Percentiles rank a stretch among this genome's conserved stretches.
Evolutionary conservation across 2,888 invertebrate genomes (phyloP).

Genomic region (Oscheius sp.): DNA sequence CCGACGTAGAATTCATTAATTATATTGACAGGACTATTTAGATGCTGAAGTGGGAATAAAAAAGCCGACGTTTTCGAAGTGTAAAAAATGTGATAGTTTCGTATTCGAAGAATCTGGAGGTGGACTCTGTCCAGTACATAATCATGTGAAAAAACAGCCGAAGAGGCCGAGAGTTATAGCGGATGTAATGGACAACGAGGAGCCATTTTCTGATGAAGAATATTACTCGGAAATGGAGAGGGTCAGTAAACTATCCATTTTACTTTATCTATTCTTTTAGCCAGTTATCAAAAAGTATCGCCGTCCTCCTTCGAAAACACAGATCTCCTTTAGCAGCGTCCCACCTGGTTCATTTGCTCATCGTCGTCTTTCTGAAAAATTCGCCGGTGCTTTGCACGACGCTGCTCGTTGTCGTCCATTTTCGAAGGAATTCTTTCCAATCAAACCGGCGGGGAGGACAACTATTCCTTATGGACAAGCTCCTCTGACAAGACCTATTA

Average conservation of each 20-base stretch:
- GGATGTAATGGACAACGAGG: not conserved
- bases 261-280: too few species aligned
- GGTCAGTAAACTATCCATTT: too few species aligned
- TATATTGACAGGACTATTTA: not conserved
- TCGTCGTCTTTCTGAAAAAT: not conserved
- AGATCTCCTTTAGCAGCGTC: slow-evolving; percentile 2
- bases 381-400: not conserved
- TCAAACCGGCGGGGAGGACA: not conserved
- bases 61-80: not conserved
- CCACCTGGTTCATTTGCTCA: not conserved
- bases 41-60: not conserved
- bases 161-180: not conserved
- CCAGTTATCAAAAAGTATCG: not conserved
- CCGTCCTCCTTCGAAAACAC: not conserved
- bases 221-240: not conserved
- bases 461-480: not conserved
- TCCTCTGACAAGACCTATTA: not conserved
- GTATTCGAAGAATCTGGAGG: not conserved
- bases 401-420: slow-evolving; percentile 15
- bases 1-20: too few species aligned
- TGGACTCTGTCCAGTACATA: not conserved
- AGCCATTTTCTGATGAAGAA: not conserved
- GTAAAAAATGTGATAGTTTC: slow-evolving; percentile 1
- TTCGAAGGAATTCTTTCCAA: not conserved
- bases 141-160: not conserved